Evolutionary conservation across 2,113 vertebrate species (phyloP), one percentile per base, ranked within the genome.

Genomic region (Piprites chloris): DNA sequence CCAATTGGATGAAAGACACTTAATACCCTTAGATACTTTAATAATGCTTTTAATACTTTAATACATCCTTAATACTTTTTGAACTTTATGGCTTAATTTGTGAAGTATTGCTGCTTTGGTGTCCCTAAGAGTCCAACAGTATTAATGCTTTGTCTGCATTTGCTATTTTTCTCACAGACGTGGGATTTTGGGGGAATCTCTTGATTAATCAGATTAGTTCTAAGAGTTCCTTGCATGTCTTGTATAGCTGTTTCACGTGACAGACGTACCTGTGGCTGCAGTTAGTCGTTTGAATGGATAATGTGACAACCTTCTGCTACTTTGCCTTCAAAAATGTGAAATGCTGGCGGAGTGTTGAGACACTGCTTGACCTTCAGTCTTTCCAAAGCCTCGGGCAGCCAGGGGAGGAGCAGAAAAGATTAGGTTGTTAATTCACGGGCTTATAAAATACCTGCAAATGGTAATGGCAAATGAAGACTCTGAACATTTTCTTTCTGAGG

Each of bases 321-420:
- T 89, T 67, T 59, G 68, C 93, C 85, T 93, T 62, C 46, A 56
- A 85, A 96, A 92, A 75, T 28, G 83, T 82, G 91, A 86, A 93
- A 91, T 91, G 42, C 39, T 67, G 93, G 55, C 20, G 14, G 0
- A 8, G 67, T 80, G 79, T 89, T 91, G 93, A 63, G 93, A 65
- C 77, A 86, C 2, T 37, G 93, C 66, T 55, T 81, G 93, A 96
- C 92, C 92, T 94, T 93, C 93, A 91, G 87, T 56, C 94, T 58
- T 66, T 63, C n/a, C 42, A 80, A 73, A 94, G 78, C 86, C 68
- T 24, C 4, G 9, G 10, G 20, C 12, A 4, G 78, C 44, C 15
- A 2, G 82, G 90, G 95, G 89, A 87, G 94, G 91, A 87, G 87
- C 47, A 21, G 74, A 7, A 66, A 44, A 26, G 75, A 12, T 41